Evolutionary conservation across 2,113 vertebrate species (phyloP), one percentile per base, ranked within the genome.

Genomic region (Macrotus californicus): DNA sequence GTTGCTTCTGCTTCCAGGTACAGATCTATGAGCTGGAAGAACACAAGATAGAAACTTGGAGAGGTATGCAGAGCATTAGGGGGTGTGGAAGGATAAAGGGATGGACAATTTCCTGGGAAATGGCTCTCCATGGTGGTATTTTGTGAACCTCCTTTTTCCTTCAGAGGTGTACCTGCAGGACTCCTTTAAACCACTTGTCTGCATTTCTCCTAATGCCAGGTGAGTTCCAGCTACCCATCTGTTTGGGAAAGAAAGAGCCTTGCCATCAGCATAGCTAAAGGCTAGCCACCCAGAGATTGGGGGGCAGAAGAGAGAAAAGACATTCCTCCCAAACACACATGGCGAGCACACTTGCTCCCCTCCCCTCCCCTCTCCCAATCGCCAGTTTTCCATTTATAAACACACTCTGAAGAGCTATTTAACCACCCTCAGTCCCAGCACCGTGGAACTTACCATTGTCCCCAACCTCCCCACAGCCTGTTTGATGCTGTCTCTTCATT

Each of bases 11-110:
- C 8, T 54, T 98, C 79, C 95, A 99, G 99, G 99, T 99, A 88
- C 99, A 99, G 98, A 99, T 99, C 97, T 99, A 99, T 6, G 99
- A 99, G 95, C 98, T 99, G 96, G 99, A 99, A 96, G 99, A 99
- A 73, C 99, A 99, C 97, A 99, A 99, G 98, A 99, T 99, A 79
- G 99, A 99, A 98, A 99, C 99, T 0, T 99, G 99, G 99, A 99
- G 99, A 99, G 99, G 99, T 99, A 96, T 97, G 97, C 19, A 56
- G 67, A n/a, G 2, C 87, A 64, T 22, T 19, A 3, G 31, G 70
- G 22, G 24, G 36, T 21, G 3, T 56, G 22, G 50, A 88, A 70
- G 41, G 77, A 48, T 43, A 52, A 72, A 54, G 82, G 82, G 29
- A 16, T 64, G 48, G 76, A 82, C 66, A 31, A 29, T 61, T 81